Evolutionary conservation across 2,113 vertebrate genomes (phyloP).

Genomic region (Thamnaconus septentrionalis): DNA sequence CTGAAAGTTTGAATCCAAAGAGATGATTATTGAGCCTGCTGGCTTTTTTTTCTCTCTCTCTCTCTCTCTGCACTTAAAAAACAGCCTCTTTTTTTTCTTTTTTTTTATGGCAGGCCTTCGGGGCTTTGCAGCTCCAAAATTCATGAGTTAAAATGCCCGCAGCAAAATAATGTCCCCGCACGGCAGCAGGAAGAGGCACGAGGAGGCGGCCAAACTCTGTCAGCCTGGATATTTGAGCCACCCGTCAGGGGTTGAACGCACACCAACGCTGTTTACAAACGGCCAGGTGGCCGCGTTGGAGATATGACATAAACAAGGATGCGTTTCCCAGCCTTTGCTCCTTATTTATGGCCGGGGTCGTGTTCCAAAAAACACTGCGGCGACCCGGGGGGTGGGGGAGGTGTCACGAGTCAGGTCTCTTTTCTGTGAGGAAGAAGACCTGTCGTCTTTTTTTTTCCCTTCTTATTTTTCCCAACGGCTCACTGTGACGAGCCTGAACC

Average conservation of each 20-base stretch:
- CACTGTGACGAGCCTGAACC: conserved; percentile 13
- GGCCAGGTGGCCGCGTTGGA: too few species aligned
- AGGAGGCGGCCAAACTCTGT: conserved; percentile 27
- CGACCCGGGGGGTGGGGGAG: too few species aligned
- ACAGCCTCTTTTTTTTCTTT: not conserved
- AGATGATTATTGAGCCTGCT: too few species aligned
- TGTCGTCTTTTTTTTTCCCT: not conserved
- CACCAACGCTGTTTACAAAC: not conserved
- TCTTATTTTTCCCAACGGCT: conserved; percentile 2
- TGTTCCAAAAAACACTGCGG: too few species aligned
- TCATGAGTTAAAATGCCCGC: conserved; percentile 61
- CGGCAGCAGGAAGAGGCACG: conserved; percentile 25
- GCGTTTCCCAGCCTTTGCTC: too few species aligned
- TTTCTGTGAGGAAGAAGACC: too few species aligned
- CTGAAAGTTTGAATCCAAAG: too few species aligned
- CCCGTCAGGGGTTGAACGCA: not conserved
- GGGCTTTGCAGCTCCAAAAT: conserved; percentile 66
- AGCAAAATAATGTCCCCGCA: conserved; percentile 60
- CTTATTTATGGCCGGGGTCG: too few species aligned
- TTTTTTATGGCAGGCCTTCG: conserved; percentile 49
- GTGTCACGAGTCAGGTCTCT: too few species aligned
- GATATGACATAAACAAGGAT: too few species aligned
- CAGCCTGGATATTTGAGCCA: conserved; percentile 15
- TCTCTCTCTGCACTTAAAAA: too few species aligned
- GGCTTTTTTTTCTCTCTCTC: too few species aligned